Percentiles rank a stretch among this genome's conserved stretches.
These are phyloP conservation scores for Clostera curtula DNA, from an alignment of 2,888 invertebrate species.

Conservation along the genomic window DNA sequence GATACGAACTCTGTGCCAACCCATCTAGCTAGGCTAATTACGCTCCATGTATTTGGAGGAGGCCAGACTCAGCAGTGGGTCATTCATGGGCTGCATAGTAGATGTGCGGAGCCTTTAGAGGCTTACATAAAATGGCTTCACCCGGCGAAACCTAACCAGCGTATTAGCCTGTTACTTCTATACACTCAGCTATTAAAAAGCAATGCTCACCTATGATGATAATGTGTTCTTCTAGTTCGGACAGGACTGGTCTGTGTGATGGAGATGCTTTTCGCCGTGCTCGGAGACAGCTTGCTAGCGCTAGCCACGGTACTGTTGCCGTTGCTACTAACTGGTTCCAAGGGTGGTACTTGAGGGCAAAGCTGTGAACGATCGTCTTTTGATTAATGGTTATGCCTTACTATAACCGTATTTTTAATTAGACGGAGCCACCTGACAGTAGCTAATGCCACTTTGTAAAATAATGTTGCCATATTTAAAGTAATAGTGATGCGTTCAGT, in stretches of 20 bases:
- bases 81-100: too few species aligned
- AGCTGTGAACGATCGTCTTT: slow-evolving; percentile 25
- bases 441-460: slow-evolving; percentile 7
- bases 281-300: slow-evolving; percentile 62
- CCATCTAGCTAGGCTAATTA: too few species aligned
- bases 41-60: too few species aligned
- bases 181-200: too few species aligned
- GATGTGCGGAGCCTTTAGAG: too few species aligned
- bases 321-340: slow-evolving; percentile 61
- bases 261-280: slow-evolving; percentile 55
- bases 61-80: too few species aligned
- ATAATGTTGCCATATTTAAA: slow-evolving; percentile 9
- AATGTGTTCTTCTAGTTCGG: slow-evolving; percentile 61
- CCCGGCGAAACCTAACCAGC: too few species aligned
- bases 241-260: slow-evolving; percentile 68
- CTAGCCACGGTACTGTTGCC: slow-evolving; percentile 60
- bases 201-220: slow-evolving; percentile 57
- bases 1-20: too few species aligned
- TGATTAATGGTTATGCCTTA: slow-evolving; percentile 2
- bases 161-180: too few species aligned
- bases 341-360: too few species aligned
- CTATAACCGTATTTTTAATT: slow-evolving; percentile 1
- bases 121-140: too few species aligned
- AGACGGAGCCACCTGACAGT: slow-evolving; percentile 7
- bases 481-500: slow-evolving; percentile 10